A percentile compares a stretch with the other conserved stretches of the same genome.
Evolutionary conservation across 2,888 invertebrate genomes (phyloP).

Genomic region (Vannuccia rotundouncinata): DNA sequence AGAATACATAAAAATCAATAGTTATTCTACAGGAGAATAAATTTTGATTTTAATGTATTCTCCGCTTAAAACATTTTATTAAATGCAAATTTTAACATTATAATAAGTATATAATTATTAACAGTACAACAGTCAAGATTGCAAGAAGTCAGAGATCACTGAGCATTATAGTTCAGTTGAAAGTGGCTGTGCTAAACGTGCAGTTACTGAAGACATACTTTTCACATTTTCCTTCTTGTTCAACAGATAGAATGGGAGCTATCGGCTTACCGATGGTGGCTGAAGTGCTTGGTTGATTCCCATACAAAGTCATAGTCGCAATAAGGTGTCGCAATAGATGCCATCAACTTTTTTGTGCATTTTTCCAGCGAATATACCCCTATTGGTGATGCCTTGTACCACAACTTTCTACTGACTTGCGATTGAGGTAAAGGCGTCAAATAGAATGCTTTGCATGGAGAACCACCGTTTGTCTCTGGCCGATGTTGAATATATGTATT

Average conservation of each 20-base stretch:
- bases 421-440: neutral
- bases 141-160: neutral
- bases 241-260: neutral
- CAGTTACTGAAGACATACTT: neutral
- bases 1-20: neutral
- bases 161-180: neutral
- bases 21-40: neutral
- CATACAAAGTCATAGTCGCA: neutral
- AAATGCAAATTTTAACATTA: neutral
- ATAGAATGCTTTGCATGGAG: neutral
- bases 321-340: neutral
- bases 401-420: neutral
- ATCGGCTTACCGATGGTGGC: neutral
- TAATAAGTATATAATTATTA: neutral
- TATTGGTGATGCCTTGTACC: no score
- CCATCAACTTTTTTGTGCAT: neutral
- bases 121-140: neutral
- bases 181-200: neutral
- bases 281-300: neutral
- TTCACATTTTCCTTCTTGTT: neutral
- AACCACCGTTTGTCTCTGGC: neutral
- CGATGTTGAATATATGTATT: neutral
- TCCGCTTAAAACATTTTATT: neutral
- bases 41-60: neutral
- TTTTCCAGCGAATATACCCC: no score